Base-by-base conservation (phyloP, 2,888 invertebrate genomes). In the Kuschelorhynchus macadamiae region DNA sequence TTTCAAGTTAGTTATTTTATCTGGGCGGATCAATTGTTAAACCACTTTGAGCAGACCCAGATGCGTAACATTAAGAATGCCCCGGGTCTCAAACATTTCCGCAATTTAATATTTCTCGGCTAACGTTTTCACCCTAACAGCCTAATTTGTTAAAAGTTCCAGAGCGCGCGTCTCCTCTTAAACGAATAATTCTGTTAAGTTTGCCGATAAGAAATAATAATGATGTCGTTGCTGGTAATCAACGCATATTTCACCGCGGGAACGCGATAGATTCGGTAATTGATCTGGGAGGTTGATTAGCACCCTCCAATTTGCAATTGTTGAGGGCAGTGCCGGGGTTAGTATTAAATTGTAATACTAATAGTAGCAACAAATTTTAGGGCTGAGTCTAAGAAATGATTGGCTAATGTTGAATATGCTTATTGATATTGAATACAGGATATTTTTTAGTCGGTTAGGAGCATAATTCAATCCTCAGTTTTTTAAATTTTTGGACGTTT, bases 211-310 rank as follows among this genome's bases (percentile, higher is more conserved):
- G 68, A 56, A 68, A 68, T 68, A 63, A 68, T 59, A 63, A 68
- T 53, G 63, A 62, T 59, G 68, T 68, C 30, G n/a, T n/a, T n/a
- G 63, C 44, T 39, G 57, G 57, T 68, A 68, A 68, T 68, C 63
- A 68, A 49, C 63, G 68, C 68, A 68, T 68, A 68, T 68, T 68
- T 68, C 49, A 62, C 62, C 61, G 61, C 55, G 61, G 41, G 46
- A 20, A 75, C 75, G 76, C 79, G 80, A 80, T 81, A 79, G 80
- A 79, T 80, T 79, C 75, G 74, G 78, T 81, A 81, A 81, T 81
- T 81, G 81, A 81, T 81, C 80, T 79, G 77, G 79, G 79, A 79
- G 80, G 80, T 81, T 81, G 81, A 81, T 81, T 82, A 81, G 80
- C 80, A 47, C 62, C 62, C 62, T 47, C 39, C 25, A 39, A 63